phyloP scores from a whole-genome alignment of 2,888 invertebrate species.

The Capitulum mitella region DNA sequence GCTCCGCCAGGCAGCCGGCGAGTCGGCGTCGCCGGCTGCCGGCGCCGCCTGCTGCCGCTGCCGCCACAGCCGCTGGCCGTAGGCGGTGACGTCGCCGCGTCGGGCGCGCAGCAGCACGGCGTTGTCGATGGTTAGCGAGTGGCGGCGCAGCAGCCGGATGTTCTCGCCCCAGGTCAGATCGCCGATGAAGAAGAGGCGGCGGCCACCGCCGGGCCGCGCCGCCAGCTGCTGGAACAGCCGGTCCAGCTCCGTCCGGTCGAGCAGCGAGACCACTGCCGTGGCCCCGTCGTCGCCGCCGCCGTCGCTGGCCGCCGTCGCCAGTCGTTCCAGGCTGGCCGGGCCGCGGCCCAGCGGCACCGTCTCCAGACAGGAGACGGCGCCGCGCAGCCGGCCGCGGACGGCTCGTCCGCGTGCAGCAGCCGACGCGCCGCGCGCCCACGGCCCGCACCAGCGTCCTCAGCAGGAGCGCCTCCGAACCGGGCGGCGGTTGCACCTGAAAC shows the following conservation, averaged over 20 bases:
- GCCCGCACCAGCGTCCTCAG: neutral
- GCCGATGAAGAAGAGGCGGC: conserved; percentile 32
- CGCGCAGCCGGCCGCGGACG: neutral
- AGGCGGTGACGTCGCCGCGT: neutral
- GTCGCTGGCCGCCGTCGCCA: neutral
- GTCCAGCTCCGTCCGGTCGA: neutral
- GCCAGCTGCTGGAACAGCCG: neutral
- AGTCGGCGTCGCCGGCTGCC: neutral
- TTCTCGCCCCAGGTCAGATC: conserved; percentile 35
- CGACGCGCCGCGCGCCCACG: neutral
- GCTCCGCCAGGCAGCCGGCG: neutral
- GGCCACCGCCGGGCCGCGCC: neutral
- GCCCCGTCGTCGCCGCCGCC: neutral
- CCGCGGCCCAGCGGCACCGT: neutral
- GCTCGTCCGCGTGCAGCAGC: neutral
- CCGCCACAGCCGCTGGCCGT: neutral
- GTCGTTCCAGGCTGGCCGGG: neutral
- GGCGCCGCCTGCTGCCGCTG: neutral
- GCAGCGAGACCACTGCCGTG: neutral
- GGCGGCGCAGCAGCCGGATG: conserved; percentile 28
- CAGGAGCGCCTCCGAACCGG: neutral
- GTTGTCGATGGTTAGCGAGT: conserved; percentile 2
- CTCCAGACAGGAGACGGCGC: neutral
- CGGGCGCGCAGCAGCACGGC: neutral
- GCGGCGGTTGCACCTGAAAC: conserved; percentile 7